Evolutionary conservation across 2,113 vertebrate species (phyloP).

Genomic region (Isichthys henryi): DNA sequence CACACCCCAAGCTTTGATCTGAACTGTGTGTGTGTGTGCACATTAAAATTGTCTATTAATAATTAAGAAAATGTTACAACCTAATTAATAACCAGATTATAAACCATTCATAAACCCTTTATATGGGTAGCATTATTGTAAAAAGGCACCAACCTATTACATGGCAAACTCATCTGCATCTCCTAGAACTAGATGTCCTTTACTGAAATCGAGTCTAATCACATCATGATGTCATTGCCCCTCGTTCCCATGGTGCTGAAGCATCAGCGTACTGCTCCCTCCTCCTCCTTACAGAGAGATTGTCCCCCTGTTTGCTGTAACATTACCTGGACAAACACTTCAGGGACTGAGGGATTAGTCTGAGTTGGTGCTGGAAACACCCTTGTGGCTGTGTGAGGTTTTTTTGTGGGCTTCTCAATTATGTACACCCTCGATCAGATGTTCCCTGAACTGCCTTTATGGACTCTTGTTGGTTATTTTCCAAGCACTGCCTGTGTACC

Average conservation of each 20-base stretch:
- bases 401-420: neutral
- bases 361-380: neutral
- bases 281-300: neutral
- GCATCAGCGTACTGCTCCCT: neutral
- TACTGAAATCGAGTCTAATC: neutral
- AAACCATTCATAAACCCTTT: no score
- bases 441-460: neutral
- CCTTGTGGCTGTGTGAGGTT: neutral
- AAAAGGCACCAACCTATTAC: neutral
- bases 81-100: no score
- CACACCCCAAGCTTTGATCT: neutral
- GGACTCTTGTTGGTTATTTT: neutral
- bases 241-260: neutral
- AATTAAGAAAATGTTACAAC: no score
- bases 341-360: neutral
- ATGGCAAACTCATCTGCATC: neutral
- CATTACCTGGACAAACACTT: neutral
- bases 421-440: neutral
- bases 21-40: neutral
- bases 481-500: neutral
- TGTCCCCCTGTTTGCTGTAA: neutral
- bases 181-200: neutral
- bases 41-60: neutral
- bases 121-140: no score
- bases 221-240: neutral